Conservation (phyloP, 2,888 invertebrate species). For the Noctuana brunneofusca region DNA sequence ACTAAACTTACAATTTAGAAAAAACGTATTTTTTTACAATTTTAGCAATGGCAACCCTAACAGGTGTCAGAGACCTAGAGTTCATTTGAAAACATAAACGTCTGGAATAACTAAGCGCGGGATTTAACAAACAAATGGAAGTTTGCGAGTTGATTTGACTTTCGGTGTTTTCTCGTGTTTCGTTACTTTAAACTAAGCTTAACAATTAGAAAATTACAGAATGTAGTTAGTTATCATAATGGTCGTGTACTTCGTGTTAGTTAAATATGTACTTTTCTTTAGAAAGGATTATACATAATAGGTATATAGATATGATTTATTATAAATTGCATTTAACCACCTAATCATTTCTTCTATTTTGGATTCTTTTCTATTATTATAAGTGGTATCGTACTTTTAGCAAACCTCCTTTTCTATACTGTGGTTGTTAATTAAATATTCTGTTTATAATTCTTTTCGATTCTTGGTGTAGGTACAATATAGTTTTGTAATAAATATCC, state of each 20-base stretch:
- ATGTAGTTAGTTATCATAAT: not conserved
- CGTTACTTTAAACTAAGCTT: not conserved
- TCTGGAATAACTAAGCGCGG: conserved; percentile 16
- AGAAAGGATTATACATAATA: not conserved
- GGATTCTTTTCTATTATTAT: too few relatives aligned
- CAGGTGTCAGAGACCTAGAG: conserved; percentile 28
- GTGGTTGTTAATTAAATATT: too few relatives aligned
- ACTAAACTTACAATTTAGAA: too few relatives aligned
- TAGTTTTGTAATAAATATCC: too few relatives aligned
- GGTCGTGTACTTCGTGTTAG: not conserved
- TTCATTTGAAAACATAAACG: conserved; percentile 27
- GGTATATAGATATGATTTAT: not conserved
- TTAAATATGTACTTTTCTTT: not conserved
- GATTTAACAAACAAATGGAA: conserved; percentile 16
- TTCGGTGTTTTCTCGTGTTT: conserved; percentile 2
- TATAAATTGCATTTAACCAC: too few relatives aligned
- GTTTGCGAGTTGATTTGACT: conserved; percentile 9
- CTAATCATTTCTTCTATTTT: too few relatives aligned
- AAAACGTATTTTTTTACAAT: too few relatives aligned
- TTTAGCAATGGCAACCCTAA: conserved; percentile 15
- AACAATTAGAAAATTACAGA: not conserved
- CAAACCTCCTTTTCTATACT: too few relatives aligned
- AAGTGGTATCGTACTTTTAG: too few relatives aligned
- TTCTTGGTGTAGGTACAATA: too few relatives aligned
- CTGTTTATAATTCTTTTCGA: too few relatives aligned